Evolutionary conservation across 2,797 vertebrate species (phyloP).

Genomic region (Aeoliscus strigatus): DNA sequence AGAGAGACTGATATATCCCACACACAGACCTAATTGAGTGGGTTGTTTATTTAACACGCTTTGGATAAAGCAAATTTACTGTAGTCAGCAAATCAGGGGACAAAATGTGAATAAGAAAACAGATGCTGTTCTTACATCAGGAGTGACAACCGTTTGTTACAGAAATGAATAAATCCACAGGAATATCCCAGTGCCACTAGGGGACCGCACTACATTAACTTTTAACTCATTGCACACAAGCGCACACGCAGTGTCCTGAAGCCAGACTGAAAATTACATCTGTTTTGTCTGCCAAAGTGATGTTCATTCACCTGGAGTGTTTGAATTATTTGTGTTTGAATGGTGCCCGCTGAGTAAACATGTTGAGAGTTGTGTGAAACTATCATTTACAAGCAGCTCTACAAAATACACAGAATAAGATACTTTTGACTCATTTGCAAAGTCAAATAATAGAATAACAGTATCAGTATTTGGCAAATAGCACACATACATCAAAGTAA

Average conservation of each 20-base stretch:
- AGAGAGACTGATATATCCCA: conserved; percentile 18
- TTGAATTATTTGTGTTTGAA: too few relatives aligned
- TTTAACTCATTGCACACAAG: background rate
- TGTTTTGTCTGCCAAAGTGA: too few relatives aligned
- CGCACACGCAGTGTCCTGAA: too few relatives aligned
- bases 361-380: too few relatives aligned
- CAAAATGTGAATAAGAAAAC: conserved; percentile 5
- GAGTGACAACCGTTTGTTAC: background rate
- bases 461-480: too few relatives aligned
- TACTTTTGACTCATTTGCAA: too few relatives aligned
- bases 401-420: too few relatives aligned
- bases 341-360: too few relatives aligned
- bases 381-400: too few relatives aligned
- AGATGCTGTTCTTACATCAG: background rate
- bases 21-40: conserved; percentile 8
- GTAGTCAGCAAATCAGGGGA: conserved; percentile 4
- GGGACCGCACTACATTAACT: conserved; percentile 12
- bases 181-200: conserved; percentile 1
- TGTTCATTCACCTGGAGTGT: too few relatives aligned
- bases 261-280: too few relatives aligned
- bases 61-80: conserved; percentile 17
- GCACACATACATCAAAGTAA: background rate
- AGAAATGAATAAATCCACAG: conserved; percentile 6
- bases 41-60: conserved; percentile 21
- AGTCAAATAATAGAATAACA: too few relatives aligned